Conservation (phyloP, 92 coral and sea anemone species). For the Diadumene lineata region DNA sequence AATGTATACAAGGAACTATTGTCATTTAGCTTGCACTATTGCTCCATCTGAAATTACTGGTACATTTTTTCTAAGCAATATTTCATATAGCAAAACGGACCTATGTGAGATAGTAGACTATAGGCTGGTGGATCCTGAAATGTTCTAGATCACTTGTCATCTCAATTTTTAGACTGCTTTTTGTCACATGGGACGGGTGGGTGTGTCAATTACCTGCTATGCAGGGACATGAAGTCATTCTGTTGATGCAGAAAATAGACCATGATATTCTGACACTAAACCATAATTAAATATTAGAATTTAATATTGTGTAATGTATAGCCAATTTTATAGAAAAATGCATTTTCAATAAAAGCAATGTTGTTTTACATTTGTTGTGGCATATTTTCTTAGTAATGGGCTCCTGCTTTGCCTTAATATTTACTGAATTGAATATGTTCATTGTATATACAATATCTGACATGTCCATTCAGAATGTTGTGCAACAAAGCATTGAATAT, state of each 20-base stretch:
- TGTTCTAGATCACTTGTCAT: not conserved
- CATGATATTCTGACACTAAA: not conserved
- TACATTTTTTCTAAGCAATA: no score
- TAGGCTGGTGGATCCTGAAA: no score
- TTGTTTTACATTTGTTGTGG: not conserved
- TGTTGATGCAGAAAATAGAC: not conserved
- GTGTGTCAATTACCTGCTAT: not conserved
- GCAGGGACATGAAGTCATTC: not conserved
- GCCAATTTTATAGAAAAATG: not conserved
- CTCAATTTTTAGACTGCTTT: not conserved
- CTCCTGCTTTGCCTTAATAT: no score
- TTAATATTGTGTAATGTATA: not conserved
- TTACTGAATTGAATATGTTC: no score
- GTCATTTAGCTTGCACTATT: no score
- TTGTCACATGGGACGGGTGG: not conserved
- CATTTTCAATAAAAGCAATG: conserved; percentile 2
- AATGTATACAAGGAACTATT: no score
- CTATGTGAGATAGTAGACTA: no score
- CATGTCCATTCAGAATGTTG: no score
- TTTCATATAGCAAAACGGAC: no score
- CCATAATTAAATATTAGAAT: not conserved
- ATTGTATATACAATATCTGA: no score
- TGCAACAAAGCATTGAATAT: no score
- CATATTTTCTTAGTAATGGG: not conserved
- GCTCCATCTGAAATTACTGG: no score